Percentiles rank a stretch among this genome's conserved stretches.
phyloP scores from a whole-genome alignment of 2,888 invertebrate species.

The Icerya purchasi region DNA sequence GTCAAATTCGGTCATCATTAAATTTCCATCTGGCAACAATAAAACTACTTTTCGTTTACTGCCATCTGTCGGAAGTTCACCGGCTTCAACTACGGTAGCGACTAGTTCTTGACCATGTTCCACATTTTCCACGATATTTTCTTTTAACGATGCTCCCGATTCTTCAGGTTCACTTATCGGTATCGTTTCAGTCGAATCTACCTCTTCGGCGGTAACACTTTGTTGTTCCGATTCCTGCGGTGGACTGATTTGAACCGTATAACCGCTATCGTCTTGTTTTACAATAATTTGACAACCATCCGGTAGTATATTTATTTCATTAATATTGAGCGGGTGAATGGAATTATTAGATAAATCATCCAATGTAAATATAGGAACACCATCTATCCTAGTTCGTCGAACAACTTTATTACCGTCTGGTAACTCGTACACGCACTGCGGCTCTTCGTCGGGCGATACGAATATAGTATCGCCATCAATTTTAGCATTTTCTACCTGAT shows the following conservation, averaged over 20 bases:
- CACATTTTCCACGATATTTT: too few species aligned
- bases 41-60: conserved; percentile 64
- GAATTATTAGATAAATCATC: conserved; percentile 27
- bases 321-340: conserved; percentile 29
- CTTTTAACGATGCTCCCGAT: neutral
- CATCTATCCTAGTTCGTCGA: conserved; percentile 16
- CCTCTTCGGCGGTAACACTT: neutral
- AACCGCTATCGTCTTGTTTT: conserved; percentile 12
- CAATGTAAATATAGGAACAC: conserved; percentile 19
- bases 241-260: neutral
- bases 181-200: neutral
- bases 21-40: conserved; percentile 61
- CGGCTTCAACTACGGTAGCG: neutral
- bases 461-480: conserved; percentile 54
- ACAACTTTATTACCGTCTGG: conserved; percentile 28
- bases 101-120: neutral
- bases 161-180: neutral
- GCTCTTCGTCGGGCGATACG: conserved; percentile 51
- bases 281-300: conserved; percentile 11
- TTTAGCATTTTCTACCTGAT: conserved; percentile 59
- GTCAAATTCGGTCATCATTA: conserved; percentile 71
- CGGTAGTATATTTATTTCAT: conserved; percentile 4
- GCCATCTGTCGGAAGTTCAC: conserved; percentile 25
- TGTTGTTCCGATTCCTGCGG: neutral
- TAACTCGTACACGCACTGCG: conserved; percentile 42